Evolutionary conservation across 2,797 vertebrate genomes (phyloP), one percentile per base, ranked within the genome.

Genomic region (Gambusia yucatana): DNA sequence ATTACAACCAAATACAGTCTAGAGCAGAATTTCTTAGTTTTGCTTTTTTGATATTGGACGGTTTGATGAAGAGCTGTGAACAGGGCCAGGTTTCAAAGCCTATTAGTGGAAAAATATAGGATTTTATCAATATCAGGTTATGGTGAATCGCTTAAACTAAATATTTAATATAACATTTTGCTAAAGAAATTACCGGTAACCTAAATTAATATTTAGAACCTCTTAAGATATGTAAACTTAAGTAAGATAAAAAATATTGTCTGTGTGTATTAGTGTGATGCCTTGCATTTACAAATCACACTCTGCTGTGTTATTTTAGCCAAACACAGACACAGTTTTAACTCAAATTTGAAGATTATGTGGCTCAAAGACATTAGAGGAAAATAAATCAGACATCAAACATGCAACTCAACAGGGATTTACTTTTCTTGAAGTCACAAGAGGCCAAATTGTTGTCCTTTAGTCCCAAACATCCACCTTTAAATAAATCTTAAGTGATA

Each of bases 31-130:
- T 55, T 76, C 59, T 77, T 65, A 41, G 73, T 73, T 67, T 52
- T 52, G 4, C 25, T 44, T 9, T 46, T 84, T 82, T 79, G 63
- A 86, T 83, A 36, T 57, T 6, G 59, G 41, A 73, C 47, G 13
- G 14, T 39, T 30, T 17, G 16, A 79, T 89, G 84, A 83, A 86
- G 86, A 75, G 33, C 46, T 71, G 73, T 76, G 78, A 91, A 85
- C 76, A 89, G 65, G 25, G 72, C 75, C 17, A 80, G 43, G 41
- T 72, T 77, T 82, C 61, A 79, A 77, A 67, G 47, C 47, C 33
- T 52, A 5, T 80, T 72, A 77, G 33, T 47, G 70, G 59, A 39
- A 65, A 30, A 86, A 80, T 77, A 61, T 84, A 77, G 77, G 77
- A 17, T 39, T 41, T 9, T 11, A 48, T 78, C 77, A 76, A 75